A percentile compares a stretch with the other conserved stretches of the same genome.
phyloP scores from a whole-genome alignment of 2,113 vertebrate genomes.

The Scophthalmus maximus region DNA sequence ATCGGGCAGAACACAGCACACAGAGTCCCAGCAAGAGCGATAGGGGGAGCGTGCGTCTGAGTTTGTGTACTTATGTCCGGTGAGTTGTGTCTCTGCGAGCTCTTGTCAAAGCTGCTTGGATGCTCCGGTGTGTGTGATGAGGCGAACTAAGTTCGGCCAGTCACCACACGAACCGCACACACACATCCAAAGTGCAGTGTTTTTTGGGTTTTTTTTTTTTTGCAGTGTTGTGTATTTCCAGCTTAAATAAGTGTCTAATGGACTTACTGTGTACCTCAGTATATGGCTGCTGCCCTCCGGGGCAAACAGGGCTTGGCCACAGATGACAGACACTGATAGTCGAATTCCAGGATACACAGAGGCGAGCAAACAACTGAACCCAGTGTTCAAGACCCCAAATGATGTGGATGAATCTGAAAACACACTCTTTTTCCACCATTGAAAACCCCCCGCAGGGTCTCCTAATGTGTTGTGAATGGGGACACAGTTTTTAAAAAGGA shows the following conservation, averaged over 20 bases:
- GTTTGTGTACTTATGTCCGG: slow-evolving; percentile 33
- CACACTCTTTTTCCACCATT: not conserved
- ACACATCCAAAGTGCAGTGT: not conserved
- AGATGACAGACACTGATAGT: slow-evolving; percentile 30
- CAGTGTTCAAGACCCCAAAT: not conserved
- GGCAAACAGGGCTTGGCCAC: slow-evolving; percentile 7
- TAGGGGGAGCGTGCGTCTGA: slow-evolving; percentile 17
- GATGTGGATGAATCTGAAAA: not conserved
- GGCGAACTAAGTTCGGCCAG: slow-evolving; percentile 36
- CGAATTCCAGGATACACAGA: slow-evolving; percentile 23
- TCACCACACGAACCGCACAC: slow-evolving; percentile 27
- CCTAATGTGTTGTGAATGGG: too few species aligned
- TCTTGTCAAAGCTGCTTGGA: slow-evolving; percentile 62
- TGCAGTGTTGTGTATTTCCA: slow-evolving; percentile 32
- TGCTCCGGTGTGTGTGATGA: slow-evolving; percentile 55
- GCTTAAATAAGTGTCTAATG: slow-evolving; percentile 61
- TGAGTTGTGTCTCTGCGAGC: slow-evolving; percentile 48
- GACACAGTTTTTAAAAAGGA: too few species aligned
- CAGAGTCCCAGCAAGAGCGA: slow-evolving; percentile 43
- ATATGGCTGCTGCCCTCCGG: slow-evolving; percentile 21
- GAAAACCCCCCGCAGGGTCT: too few species aligned
- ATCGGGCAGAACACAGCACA: slow-evolving; percentile 56
- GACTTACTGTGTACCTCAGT: slow-evolving; percentile 11
- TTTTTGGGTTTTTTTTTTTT: too few species aligned
- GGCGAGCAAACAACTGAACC: slow-evolving; percentile 17